These are phyloP conservation scores for Tetanocera ferruginea DNA, from an alignment of 2,888 invertebrate genomes.

Conservation along the genomic window DNA sequence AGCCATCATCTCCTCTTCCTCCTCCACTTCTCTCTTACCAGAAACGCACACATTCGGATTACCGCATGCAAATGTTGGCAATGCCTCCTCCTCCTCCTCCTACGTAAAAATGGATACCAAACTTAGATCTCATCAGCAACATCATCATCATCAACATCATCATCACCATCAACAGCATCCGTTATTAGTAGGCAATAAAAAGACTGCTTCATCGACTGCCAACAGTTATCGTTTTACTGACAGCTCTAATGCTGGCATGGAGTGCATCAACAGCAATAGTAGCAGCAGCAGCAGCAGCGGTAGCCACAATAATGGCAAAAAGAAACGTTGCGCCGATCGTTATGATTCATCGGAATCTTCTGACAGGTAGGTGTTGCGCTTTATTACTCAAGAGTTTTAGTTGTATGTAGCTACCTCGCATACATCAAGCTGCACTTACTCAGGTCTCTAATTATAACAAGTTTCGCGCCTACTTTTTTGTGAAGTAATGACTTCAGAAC, in stretches of 20 bases:
- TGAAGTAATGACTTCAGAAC: too few relatives aligned
- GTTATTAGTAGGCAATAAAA: conserved; percentile 24
- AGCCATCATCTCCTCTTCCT: not conserved
- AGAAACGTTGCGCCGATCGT: conserved; percentile 89
- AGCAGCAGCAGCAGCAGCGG: conserved; percentile 41
- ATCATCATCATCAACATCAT: conserved; percentile 39
- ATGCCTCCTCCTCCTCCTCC: conserved; percentile 11
- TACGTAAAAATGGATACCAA: conserved; percentile 54
- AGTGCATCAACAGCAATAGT: not conserved
- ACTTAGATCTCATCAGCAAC: conserved; percentile 53
- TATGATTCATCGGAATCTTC: conserved; percentile 95
- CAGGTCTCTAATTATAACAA: too few relatives aligned
- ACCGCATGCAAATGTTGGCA: conserved; percentile 18
- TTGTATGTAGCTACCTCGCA: too few relatives aligned
- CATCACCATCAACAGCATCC: conserved; percentile 14
- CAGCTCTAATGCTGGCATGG: conserved; percentile 19
- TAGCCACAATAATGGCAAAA: conserved; percentile 69
- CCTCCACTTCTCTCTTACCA: not conserved
- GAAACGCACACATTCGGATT: conserved; percentile 30
- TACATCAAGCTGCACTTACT: too few relatives aligned
- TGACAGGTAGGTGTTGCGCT: conserved; percentile 80
- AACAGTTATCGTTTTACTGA: conserved; percentile 24
- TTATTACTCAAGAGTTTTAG: not conserved
- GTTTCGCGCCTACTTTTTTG: too few relatives aligned
- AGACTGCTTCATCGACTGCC: conserved; percentile 12